These are phyloP conservation scores for Burhinus bistriatus DNA, from an alignment of 2,113 vertebrate species.

Conservation along the genomic window DNA sequence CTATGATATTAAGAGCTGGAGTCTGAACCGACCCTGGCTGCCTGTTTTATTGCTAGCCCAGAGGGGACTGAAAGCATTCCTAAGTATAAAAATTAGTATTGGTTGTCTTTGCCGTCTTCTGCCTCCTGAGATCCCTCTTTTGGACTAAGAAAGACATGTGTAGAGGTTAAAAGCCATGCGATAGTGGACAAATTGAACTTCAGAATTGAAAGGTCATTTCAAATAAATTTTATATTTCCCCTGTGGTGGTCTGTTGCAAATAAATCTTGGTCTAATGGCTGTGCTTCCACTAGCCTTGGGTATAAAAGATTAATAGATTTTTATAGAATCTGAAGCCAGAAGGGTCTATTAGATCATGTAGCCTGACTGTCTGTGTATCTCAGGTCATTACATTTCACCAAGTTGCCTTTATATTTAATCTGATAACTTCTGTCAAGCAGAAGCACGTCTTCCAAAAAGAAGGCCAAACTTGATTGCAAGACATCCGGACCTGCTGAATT, in stretches of 20 bases:
- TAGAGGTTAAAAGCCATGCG: conserved; percentile 5
- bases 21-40: background rate
- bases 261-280: conserved; percentile 50
- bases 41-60: background rate
- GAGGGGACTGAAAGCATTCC: background rate
- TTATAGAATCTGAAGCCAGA: background rate
- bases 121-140: background rate
- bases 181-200: conserved; percentile 30
- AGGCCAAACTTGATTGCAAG: background rate
- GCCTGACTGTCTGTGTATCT: background rate
- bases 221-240: conserved; percentile 54
- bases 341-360: background rate
- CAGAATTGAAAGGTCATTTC: conserved; percentile 32
- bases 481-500: background rate
- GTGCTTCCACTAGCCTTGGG: background rate
- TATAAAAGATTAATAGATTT: conserved; percentile 22
- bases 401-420: background rate
- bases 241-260: conserved; percentile 2
- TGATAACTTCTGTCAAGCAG: background rate
- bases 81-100: conserved; percentile 10
- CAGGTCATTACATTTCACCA: background rate
- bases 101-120: background rate
- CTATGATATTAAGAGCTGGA: background rate
- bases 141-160: background rate
- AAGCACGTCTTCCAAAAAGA: background rate